phyloP scores from a whole-genome alignment of 2,888 invertebrate genomes.

The Nomada goodeniana region DNA sequence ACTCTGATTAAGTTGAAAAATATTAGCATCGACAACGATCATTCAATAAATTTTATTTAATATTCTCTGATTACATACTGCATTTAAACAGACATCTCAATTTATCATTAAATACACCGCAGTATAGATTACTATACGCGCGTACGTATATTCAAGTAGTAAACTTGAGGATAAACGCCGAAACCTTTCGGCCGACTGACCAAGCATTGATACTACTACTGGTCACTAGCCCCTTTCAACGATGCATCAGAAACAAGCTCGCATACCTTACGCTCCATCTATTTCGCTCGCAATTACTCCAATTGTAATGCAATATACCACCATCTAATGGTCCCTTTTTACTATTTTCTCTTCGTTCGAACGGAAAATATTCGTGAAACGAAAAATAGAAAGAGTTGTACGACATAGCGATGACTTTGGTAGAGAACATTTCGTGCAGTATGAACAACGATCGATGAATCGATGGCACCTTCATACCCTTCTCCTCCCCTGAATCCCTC shows the following conservation, averaged over 20 bases:
- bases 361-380: not conserved
- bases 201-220: constrained; percentile 19
- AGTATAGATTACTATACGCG: no score
- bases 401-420: not conserved
- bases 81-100: not conserved
- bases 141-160: not conserved
- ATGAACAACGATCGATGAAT: constrained; percentile 29
- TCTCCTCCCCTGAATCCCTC: constrained; percentile 39
- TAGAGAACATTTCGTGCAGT: not conserved
- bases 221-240: not conserved
- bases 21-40: not conserved
- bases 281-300: not conserved
- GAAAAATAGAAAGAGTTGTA: not conserved
- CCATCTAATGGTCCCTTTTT: not conserved
- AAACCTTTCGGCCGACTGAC: not conserved
- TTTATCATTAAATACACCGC: not conserved
- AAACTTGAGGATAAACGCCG: not conserved
- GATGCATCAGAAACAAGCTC: not conserved
- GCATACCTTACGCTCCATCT: not conserved
- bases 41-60: not conserved
- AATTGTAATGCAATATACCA: not conserved
- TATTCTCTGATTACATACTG: not conserved
- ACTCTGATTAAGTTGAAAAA: not conserved
- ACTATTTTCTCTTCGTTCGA: not conserved
- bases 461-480: constrained; percentile 30